Percentiles rank a stretch among this genome's conserved stretches.
These are phyloP conservation scores for Acronicta leporina DNA, from an alignment of 2,888 invertebrate species.

Conservation along the genomic window DNA sequence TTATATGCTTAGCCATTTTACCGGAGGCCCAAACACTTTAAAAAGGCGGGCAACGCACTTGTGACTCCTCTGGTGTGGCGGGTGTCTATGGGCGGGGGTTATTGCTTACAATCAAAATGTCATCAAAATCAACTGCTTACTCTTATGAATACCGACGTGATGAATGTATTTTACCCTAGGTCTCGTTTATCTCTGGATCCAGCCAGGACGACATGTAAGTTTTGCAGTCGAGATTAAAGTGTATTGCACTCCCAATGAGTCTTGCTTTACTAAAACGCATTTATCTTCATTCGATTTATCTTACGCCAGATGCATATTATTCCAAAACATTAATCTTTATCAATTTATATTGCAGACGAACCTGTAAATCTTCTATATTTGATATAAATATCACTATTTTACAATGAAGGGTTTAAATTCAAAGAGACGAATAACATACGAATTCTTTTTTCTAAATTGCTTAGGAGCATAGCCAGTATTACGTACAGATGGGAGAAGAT, in stretches of 20 bases:
- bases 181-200: too few species aligned
- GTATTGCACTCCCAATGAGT: background rate
- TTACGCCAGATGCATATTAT: background rate
- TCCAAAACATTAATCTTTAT: background rate
- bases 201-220: background rate
- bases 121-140: too few species aligned
- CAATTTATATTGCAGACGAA: background rate
- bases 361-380: background rate
- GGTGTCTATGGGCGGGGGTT: too few species aligned
- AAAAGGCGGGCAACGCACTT: too few species aligned
- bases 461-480: too few species aligned
- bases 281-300: constrained; percentile 4
- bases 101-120: too few species aligned
- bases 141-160: too few species aligned
- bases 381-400: background rate
- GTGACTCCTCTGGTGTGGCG: too few species aligned
- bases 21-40: too few species aligned
- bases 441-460: too few species aligned
- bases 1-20: too few species aligned
- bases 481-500: background rate
- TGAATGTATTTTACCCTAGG: too few species aligned
- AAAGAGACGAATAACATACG: background rate
- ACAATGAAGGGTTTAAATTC: background rate
- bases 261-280: background rate
- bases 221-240: background rate